These are phyloP conservation scores for Hippocampus zosterae DNA, from an alignment of 2,113 vertebrate genomes.

Conservation along the genomic window DNA sequence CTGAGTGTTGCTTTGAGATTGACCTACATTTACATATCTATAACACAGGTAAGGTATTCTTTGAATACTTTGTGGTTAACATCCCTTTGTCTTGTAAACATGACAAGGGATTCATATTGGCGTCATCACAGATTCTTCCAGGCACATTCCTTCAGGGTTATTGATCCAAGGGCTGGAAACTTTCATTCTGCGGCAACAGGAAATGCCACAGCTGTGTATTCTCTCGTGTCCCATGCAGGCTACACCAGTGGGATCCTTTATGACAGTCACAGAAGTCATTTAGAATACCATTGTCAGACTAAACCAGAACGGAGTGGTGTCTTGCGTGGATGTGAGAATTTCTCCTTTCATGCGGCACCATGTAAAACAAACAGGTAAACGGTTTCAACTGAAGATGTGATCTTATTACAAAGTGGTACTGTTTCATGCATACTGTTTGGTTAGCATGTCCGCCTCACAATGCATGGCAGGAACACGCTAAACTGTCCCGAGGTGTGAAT, in stretches of 20 bases:
- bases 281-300: not conserved
- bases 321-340: conserved; percentile 6
- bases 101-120: not conserved
- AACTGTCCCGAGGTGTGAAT: too few relatives aligned
- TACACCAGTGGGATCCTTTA: conserved; percentile 13
- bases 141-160: not conserved
- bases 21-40: not conserved
- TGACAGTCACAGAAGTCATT: not conserved
- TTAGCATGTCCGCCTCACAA: too few relatives aligned
- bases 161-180: conserved; percentile 1
- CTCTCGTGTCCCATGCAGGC: conserved; percentile 22
- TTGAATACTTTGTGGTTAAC: not conserved
- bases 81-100: not conserved
- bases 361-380: conserved; percentile 20
- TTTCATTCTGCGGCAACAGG: conserved; percentile 28
- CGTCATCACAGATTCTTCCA: not conserved
- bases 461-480: too few relatives aligned
- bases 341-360: conserved; percentile 47
- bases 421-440: not conserved
- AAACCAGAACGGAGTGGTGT: not conserved
- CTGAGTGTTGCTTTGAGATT: not conserved
- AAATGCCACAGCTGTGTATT: conserved; percentile 39
- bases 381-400: too few relatives aligned
- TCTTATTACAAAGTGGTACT: too few relatives aligned
- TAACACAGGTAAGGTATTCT: not conserved